Conservation (phyloP, 2,888 invertebrate genomes). For the Drosophila affinis region DNA sequence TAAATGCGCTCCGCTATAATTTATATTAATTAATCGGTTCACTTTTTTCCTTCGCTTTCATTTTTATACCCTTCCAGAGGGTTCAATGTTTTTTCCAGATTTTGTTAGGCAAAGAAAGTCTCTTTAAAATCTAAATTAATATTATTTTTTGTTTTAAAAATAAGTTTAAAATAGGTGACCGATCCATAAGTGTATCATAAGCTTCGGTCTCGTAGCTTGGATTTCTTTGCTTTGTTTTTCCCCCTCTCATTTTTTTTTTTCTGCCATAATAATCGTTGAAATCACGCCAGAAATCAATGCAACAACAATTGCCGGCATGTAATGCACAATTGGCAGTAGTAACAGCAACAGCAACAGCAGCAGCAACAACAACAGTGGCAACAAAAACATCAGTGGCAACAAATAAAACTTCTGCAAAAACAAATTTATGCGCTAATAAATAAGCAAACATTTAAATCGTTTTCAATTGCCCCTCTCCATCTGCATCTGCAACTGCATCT, state of each 20-base stretch:
- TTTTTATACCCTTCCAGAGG: not conserved
- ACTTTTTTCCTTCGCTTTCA: constrained; percentile 33
- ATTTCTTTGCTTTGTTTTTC: constrained; percentile 30
- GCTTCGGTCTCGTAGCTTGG: not conserved
- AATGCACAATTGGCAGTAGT: constrained; percentile 26
- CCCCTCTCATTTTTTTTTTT: constrained; percentile 23
- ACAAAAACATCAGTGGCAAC: constrained; percentile 9
- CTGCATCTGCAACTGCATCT: too few relatives aligned
- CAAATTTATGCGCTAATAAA: constrained; percentile 60
- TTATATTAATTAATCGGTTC: constrained; percentile 74
- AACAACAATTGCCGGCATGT: constrained; percentile 48
- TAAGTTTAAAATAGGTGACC: not conserved
- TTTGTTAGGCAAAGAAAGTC: not conserved
- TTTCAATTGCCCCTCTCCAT: constrained; percentile 45
- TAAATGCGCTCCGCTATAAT: constrained; percentile 56
- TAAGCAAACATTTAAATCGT: constrained; percentile 52
- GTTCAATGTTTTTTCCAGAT: not conserved
- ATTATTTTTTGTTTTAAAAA: too few relatives aligned
- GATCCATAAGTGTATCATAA: not conserved
- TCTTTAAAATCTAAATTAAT: too few relatives aligned
- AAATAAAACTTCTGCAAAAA: constrained; percentile 29
- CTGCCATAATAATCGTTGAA: constrained; percentile 41
- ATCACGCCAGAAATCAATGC: constrained; percentile 65
- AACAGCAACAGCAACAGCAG: constrained; percentile 6
- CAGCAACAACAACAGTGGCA: constrained; percentile 1